Base-by-base conservation (phyloP, 2,797 vertebrate genomes). In the Phrynocephalus forsythii region DNA sequence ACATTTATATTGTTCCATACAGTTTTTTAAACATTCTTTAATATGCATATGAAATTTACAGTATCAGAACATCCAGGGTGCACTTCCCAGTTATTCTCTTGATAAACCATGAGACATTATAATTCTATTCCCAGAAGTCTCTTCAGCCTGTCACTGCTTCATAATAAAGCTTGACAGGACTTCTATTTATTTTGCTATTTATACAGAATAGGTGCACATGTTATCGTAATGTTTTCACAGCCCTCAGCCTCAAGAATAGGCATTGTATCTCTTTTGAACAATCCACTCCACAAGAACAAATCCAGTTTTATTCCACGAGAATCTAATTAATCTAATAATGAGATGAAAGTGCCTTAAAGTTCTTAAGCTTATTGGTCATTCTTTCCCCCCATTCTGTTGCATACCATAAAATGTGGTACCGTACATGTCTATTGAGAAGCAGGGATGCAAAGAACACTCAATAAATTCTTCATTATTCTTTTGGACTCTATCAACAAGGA, bases 211-310 rank as follows among this genome's bases (percentile, higher is more conserved):
- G 73, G 69, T 69, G 72, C 86, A n/a, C 7, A 48, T 22, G 7
- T 84, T 82, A 86, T 56, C 30, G 22, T 75, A 76, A 88, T 30
- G 33, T 85, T 93, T 77, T 66, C 9, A 79, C n/a, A 63, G 84
- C 87, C 33, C 13, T 44, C n/a, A 89, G 82, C 30, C 11, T 82
- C 22, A 82, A 87, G n/a, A 79, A 87, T n/a, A 91, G 75, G 48
- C 79, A 86, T 73, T 89, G 85, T 1, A 26, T 72, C 15, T 90
- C 52, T 92, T 87, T 89, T 60, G n/a, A 89, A 79, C 82, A 89
- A 72, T 56, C 18, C 80, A 91, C 38, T 81, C 66, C 85, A 48
- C 15, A 73, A 20, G 33, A 66, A 66, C 72, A 92, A 92, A 92
- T 86, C 28, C 48, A 79, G 1, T 82, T 85, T 71, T 93, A 87